Evolutionary conservation across 2,113 vertebrate genomes (phyloP).

Genomic region (Myanophis thanlyinensis): DNA sequence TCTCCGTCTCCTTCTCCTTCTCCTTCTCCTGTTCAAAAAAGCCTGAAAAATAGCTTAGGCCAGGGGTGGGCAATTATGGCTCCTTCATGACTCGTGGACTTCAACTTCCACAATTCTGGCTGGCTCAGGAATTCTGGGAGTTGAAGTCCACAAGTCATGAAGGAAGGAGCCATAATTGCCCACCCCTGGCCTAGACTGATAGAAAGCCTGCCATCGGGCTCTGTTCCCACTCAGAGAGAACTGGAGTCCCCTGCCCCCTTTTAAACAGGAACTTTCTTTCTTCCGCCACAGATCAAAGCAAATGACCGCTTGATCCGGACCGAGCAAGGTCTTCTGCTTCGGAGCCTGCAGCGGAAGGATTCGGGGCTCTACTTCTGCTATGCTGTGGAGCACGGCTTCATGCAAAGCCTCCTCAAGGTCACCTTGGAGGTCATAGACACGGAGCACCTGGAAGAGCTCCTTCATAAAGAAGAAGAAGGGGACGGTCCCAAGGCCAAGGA

Average conservation of each 20-base stretch:
- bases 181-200: no score
- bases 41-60: not conserved
- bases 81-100: no score
- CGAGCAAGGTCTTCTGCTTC: constrained; percentile 89
- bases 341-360: constrained; percentile 83
- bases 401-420: constrained; percentile 91
- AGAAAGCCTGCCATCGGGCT: not conserved
- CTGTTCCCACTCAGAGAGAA: not conserved
- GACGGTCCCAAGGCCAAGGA: constrained; percentile 72
- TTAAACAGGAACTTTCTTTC: not conserved
- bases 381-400: constrained; percentile 94
- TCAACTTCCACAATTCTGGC: no score
- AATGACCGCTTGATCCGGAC: constrained; percentile 86
- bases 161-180: no score
- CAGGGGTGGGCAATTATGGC: no score
- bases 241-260: not conserved
- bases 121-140: no score
- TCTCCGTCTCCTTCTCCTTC: rapidly evolving
- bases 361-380: constrained; percentile 91
- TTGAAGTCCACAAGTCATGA: no score
- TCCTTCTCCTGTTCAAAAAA: not conserved
- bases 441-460: constrained; percentile 87
- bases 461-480: constrained; percentile 81
- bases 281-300: constrained; percentile 77
- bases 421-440: constrained; percentile 91